A percentile compares a stretch with the other conserved stretches of the same genome.
Evolutionary conservation across 2,113 vertebrate species (phyloP).

Genomic region (Halichoerus grypus): DNA sequence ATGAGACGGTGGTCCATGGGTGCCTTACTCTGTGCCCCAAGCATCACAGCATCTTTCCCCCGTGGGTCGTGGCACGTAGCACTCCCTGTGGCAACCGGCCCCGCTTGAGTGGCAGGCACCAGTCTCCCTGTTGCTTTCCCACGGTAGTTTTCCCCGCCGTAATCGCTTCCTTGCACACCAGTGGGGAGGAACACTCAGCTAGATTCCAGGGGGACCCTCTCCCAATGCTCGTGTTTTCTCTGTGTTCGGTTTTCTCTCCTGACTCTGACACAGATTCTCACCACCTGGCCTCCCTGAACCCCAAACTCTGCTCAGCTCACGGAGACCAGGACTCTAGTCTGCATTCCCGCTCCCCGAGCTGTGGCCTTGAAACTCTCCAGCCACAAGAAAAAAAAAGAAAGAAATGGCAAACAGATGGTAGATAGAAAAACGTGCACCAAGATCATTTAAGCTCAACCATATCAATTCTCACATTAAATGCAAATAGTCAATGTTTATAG

Average conservation of each 20-base stretch:
- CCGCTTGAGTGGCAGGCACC: not conserved
- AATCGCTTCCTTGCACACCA: not conserved
- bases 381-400: not conserved
- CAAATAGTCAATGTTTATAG: not conserved
- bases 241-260: not conserved
- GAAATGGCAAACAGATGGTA: not conserved
- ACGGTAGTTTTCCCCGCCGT: not conserved
- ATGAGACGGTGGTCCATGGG: not conserved
- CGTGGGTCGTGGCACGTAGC: too few species aligned
- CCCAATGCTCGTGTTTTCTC: not conserved
- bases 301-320: not conserved
- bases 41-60: not conserved
- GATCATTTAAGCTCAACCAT: not conserved
- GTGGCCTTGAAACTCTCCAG: not conserved
- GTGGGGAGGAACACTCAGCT: not conserved
- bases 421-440: not conserved
- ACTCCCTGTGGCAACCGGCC: too few species aligned
- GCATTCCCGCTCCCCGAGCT: not conserved
- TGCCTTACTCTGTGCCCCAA: not conserved
- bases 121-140: not conserved
- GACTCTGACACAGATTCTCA: not conserved
- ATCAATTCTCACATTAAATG: not conserved
- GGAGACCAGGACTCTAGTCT: not conserved
- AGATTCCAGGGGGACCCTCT: not conserved
- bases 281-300: not conserved